Evolutionary conservation across 2,797 vertebrate species (phyloP), one percentile per base, ranked within the genome.

Genomic region (Uromys caudimaculatus): DNA sequence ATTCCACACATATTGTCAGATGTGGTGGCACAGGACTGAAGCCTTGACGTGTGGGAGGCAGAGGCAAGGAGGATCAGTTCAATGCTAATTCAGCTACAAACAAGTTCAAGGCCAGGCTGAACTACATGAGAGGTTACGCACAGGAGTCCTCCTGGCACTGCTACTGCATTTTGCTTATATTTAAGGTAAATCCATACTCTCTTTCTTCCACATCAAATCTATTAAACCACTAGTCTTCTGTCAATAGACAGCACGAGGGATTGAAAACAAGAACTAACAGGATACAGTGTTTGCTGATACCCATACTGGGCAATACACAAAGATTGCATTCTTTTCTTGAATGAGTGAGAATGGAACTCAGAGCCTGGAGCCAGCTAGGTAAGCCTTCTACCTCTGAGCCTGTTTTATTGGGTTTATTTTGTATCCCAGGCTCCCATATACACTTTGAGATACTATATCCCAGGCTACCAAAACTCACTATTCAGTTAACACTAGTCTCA

Each of bases 81-180:
- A 76, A 21, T 41, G 54, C 17, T 58, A 60, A 41, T 32, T 89
- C 29, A 41, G 71, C 29, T 89, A 62, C 52, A 89, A 64, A 64
- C 58, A 78, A 38, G 44, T 78, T 78, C 23, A 76, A 52, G 58
- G 32, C 32, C 58, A 64, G 88, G 9, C 35, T 90, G 58, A 21
- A 16, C 35, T 38, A 47, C 16, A 7, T 52, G 10, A n/a, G 32
- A 52, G 62, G 56, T 27, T 9, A 38, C 0, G 0, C 6, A 6
- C 0, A 13, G 56, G 41, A 47, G 41, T 11, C 56, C 52, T 32
- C 4, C 2, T 10, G 58, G 16, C 16, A 64, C 79, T 83, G 9
- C 4, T 10, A 32, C 27, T 7, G 0, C 0, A 23, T 56, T 44
- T 76, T 87, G 76, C 41, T 58, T 60, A 32, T n/a, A 35, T 19